phyloP scores from a whole-genome alignment of 2,113 vertebrate species.

The Gavia stellata region DNA sequence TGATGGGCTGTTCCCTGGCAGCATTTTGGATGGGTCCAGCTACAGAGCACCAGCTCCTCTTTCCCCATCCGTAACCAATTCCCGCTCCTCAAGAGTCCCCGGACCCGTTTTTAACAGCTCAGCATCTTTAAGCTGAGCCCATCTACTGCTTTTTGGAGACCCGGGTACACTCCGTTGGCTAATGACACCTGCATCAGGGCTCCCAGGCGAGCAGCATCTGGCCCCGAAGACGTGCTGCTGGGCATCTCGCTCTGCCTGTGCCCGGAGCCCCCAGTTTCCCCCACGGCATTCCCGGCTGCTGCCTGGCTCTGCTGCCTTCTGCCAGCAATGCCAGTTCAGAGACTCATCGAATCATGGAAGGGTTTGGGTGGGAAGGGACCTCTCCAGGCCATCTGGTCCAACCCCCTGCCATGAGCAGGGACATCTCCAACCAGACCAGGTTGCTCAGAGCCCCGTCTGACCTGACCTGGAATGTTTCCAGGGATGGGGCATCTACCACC shows the following conservation, averaged over 20 bases:
- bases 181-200: background rate
- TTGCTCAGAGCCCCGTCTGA: background rate
- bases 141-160: background rate
- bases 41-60: background rate
- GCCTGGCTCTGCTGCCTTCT: background rate
- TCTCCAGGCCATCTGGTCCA: fast-evolving
- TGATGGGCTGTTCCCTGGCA: background rate
- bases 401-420: background rate
- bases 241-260: background rate
- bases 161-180: fast-evolving
- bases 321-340: too few relatives aligned
- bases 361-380: background rate
- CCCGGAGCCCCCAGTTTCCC: background rate
- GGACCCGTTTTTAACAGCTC: background rate
- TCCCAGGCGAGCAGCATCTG: background rate
- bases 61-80: background rate
- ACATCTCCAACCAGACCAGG: fast-evolving
- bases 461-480: fast-evolving
- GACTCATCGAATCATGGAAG: fast-evolving
- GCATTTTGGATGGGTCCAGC: background rate
- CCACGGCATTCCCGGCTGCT: background rate
- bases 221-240: too few relatives aligned
- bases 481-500: background rate
- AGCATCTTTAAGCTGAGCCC: background rate
- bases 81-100: background rate